phyloP scores from a whole-genome alignment of 1,140 invertebrate species.

The Stenopsyche tienmushanensis region DNA sequence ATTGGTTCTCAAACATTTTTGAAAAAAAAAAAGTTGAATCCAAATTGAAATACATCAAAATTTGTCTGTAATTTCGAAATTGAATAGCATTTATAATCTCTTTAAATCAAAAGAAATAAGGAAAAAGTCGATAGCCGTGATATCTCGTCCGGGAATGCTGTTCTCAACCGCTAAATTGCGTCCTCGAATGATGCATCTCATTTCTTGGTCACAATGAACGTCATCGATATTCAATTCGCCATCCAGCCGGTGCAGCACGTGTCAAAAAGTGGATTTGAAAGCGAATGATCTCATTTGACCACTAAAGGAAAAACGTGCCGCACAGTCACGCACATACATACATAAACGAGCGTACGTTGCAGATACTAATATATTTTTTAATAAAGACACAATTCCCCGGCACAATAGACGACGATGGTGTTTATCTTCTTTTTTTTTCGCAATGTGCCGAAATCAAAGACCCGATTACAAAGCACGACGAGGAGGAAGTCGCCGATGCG shows the following conservation, averaged over 20 bases:
- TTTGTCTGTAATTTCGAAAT: no score
- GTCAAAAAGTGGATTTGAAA: constrained; percentile 19
- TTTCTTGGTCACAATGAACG: no score
- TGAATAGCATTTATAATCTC: no score
- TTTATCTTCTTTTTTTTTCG: constrained; percentile 7
- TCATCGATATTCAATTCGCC: background rate
- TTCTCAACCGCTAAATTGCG: no score
- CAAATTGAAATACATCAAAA: no score
- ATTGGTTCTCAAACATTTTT: no score
- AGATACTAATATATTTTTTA: background rate
- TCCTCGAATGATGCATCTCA: no score
- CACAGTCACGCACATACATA: constrained; percentile 4
- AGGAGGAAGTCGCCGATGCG: background rate
- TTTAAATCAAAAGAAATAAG: no score
- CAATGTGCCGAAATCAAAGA: background rate
- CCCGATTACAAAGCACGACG: background rate
- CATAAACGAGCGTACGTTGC: background rate
- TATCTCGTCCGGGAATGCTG: no score
- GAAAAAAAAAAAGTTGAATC: no score
- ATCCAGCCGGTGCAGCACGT: background rate
- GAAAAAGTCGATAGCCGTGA: no score
- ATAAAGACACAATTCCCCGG: background rate
- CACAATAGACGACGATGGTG: no score
- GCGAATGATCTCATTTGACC: constrained; percentile 23
- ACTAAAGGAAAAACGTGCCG: constrained; percentile 13